Conservation (phyloP, 2,888 invertebrate genomes). For the Blomia tropicalis region DNA sequence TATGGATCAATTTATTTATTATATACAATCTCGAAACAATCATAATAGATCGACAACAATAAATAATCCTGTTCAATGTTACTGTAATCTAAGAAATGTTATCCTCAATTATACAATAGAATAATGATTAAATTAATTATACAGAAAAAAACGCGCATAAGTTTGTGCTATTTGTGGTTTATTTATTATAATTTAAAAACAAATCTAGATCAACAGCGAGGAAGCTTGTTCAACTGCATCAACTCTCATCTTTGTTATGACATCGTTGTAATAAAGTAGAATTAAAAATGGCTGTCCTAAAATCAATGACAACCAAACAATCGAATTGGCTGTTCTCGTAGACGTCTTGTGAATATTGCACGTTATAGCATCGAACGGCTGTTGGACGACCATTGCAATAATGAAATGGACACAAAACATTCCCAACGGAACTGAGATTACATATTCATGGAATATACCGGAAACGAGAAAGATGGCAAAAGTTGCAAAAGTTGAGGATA, state of each 20-base stretch:
- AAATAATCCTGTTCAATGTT: too few species aligned
- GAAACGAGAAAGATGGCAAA: conserved; percentile 76
- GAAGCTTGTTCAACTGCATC: neutral
- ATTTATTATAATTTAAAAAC: too few species aligned
- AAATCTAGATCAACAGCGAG: conserved; percentile 7
- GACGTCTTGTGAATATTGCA: conserved; percentile 61
- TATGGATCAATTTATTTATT: too few species aligned
- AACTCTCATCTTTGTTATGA: conserved; percentile 2
- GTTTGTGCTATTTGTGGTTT: neutral
- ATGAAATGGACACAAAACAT: conserved; percentile 96
- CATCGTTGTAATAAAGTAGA: conserved; percentile 96
- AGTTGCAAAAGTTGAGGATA: conserved; percentile 53
- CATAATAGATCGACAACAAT: too few species aligned
- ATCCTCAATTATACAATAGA: neutral
- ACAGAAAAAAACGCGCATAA: neutral
- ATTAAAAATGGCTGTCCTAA: conserved; percentile 93
- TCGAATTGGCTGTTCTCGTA: conserved; percentile 63
- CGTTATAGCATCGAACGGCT: neutral
- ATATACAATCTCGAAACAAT: too few species aligned
- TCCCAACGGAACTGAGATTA: conserved; percentile 79
- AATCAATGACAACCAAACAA: conserved; percentile 91
- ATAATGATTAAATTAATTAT: neutral
- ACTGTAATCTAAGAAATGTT: too few species aligned
- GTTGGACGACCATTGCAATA: conserved; percentile 73
- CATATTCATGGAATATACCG: conserved; percentile 62